Conservation (phyloP, 2,888 invertebrate species). For the Elysia crispata region DNA sequence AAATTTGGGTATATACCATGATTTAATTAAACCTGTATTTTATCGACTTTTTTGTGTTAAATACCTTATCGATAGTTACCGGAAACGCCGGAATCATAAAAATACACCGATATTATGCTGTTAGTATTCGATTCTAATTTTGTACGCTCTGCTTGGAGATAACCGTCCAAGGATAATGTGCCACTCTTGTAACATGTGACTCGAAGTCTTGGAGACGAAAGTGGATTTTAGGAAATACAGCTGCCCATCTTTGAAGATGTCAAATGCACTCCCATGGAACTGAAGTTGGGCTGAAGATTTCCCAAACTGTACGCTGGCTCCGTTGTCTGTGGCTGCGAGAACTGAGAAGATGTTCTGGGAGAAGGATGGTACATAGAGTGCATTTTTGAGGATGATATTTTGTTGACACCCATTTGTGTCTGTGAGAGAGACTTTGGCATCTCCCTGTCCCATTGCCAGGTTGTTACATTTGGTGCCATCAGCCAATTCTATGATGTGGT, state of each 20-base stretch:
- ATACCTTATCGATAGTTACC: too few relatives aligned
- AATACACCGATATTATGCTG: too few relatives aligned
- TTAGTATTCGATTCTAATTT: too few relatives aligned
- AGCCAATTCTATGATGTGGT: conserved; percentile 55
- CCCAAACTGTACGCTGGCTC: neutral
- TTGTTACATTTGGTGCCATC: conserved; percentile 51
- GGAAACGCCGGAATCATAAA: too few relatives aligned
- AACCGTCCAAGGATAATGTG: conserved; percentile 16
- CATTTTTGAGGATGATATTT: conserved; percentile 47
- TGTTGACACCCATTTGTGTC: conserved; percentile 34
- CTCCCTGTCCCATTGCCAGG: conserved; percentile 45
- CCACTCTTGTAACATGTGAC: neutral
- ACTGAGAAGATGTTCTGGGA: conserved; percentile 55
- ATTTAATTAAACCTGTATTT: too few relatives aligned
- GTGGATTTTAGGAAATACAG: neutral
- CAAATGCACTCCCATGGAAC: neutral
- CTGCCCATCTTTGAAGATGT: conserved; percentile 10
- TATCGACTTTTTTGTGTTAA: too few relatives aligned
- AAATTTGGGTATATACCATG: too few relatives aligned
- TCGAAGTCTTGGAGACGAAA: neutral
- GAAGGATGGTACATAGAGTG: conserved; percentile 52
- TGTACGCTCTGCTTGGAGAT: too few relatives aligned
- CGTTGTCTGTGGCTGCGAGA: conserved; percentile 7
- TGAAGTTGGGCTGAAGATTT: neutral
- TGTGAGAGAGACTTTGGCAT: conserved; percentile 35